phyloP scores from a whole-genome alignment of 2,797 vertebrate species.

The Perodicticus potto region DNA sequence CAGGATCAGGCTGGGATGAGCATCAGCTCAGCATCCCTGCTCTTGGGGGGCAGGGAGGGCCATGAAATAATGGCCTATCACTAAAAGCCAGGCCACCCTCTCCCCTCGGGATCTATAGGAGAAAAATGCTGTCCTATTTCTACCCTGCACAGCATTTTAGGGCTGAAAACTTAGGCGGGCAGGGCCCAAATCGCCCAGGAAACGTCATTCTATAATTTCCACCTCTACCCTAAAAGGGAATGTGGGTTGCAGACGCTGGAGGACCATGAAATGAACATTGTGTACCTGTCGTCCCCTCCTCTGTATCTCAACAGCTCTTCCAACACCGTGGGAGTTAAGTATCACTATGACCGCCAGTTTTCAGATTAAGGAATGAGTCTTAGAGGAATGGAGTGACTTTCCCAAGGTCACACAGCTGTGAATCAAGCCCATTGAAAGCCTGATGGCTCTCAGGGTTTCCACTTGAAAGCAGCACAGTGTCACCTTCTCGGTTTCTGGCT shows the following conservation, averaged over 20 bases:
- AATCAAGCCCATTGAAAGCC: neutral
- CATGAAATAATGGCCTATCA: neutral
- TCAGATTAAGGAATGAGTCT: neutral
- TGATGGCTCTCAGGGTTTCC: neutral
- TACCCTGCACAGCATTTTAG: neutral
- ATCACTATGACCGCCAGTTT: neutral
- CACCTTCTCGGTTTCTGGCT: neutral
- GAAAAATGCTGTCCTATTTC: neutral
- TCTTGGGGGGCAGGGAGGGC: neutral
- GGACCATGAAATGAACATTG: neutral
- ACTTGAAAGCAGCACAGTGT: neutral
- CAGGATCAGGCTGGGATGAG: accelerated
- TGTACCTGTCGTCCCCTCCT: accelerated
- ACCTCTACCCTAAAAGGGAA: neutral
- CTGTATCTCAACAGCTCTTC: neutral
- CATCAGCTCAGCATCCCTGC: too few relatives aligned
- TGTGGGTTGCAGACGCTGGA: neutral
- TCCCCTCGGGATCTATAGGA: neutral
- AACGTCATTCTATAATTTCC: neutral
- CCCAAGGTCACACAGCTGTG: neutral
- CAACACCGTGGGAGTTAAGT: neutral
- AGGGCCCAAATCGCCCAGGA: neutral
- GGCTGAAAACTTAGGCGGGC: neutral
- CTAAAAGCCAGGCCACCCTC: neutral
- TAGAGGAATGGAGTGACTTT: neutral